Evolutionary conservation across 2,888 invertebrate genomes (phyloP).

Genomic region (Folsomia manolachei): DNA sequence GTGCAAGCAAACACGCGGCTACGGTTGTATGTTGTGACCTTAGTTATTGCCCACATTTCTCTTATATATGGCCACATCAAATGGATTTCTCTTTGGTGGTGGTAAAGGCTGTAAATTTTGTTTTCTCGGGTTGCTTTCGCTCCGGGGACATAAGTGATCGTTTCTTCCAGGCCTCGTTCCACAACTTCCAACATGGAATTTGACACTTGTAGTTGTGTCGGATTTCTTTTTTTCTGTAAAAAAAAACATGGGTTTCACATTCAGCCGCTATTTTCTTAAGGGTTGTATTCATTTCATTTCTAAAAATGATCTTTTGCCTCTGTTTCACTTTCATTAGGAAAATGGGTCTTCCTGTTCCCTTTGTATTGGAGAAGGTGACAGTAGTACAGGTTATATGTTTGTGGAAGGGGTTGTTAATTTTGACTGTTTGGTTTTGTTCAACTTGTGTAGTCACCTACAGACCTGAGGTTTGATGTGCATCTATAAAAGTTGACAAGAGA

Average conservation of each 20-base stretch:
- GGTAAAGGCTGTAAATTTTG: constrained; percentile 11
- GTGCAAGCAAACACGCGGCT: constrained; percentile 15
- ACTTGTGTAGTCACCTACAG: too few species aligned
- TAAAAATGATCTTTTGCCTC: background rate
- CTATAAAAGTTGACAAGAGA: too few species aligned
- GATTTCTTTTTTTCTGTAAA: too few species aligned
- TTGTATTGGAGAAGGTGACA: too few species aligned
- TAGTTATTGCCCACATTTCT: background rate
- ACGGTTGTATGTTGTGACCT: background rate
- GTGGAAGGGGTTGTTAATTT: too few species aligned
- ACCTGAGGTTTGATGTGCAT: too few species aligned
- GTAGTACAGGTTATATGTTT: too few species aligned
- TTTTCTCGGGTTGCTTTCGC: background rate
- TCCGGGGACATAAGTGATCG: background rate
- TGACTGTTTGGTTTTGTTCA: too few species aligned
- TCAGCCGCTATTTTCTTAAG: background rate
- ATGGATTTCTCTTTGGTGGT: constrained; percentile 7
- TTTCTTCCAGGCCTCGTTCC: background rate
- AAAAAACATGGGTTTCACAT: background rate
- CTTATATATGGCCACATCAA: background rate
- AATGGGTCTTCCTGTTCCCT: too few species aligned
- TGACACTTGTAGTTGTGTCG: background rate
- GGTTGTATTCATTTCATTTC: background rate
- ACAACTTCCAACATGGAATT: background rate
- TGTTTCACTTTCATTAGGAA: background rate